Conservation (phyloP, 2,113 vertebrate genomes). For the Gymnogyps californianus region DNA sequence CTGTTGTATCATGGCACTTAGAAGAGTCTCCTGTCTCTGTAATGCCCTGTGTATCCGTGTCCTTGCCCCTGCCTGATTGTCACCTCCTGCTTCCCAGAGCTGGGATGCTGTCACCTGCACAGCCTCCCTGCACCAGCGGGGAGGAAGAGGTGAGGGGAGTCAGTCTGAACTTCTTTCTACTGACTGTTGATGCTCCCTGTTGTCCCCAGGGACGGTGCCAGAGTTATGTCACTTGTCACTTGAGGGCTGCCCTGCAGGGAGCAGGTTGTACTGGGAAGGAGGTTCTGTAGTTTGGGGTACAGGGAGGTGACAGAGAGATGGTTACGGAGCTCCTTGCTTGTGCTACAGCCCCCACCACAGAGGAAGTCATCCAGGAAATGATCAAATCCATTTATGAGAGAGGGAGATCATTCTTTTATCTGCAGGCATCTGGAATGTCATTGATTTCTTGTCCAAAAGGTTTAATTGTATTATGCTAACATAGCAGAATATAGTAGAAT, state of each 20-base stretch:
- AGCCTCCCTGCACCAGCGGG: background rate
- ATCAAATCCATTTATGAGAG: background rate
- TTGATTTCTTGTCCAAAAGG: background rate
- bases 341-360: background rate
- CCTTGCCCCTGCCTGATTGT: background rate
- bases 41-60: background rate
- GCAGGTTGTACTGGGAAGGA: background rate
- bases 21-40: background rate
- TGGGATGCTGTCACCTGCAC: background rate
- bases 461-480: background rate
- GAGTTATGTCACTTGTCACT: background rate
- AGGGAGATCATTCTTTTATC: background rate
- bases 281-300: too few species aligned
- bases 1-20: background rate
- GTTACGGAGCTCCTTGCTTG: background rate
- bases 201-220: background rate
- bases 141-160: background rate
- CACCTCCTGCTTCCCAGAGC: background rate
- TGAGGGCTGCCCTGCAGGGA: background rate
- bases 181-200: background rate
- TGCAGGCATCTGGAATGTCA: background rate
- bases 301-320: background rate
- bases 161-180: background rate
- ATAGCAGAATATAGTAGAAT: background rate
- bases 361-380: background rate